Evolutionary conservation across 92 coral and sea anemone genomes (phyloP).

Genomic region (Umimayanthus chanpuru): DNA sequence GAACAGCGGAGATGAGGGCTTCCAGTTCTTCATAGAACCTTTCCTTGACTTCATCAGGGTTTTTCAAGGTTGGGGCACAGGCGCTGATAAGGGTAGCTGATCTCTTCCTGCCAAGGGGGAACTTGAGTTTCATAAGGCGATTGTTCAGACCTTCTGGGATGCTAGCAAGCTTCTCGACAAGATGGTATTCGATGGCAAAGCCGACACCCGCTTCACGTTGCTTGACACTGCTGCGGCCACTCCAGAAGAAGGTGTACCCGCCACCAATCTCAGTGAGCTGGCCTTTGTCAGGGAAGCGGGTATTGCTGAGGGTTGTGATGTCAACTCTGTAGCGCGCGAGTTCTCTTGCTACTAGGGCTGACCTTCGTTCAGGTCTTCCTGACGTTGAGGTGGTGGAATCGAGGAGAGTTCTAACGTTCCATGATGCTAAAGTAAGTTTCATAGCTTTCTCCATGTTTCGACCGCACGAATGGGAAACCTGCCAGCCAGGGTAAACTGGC

Average conservation of each 20-base stretch:
- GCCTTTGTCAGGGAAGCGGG: background rate
- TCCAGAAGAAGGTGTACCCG: conserved; percentile 25
- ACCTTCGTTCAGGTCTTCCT: too few relatives aligned
- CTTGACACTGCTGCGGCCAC: background rate
- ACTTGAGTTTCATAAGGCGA: background rate
- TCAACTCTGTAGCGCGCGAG: too few relatives aligned
- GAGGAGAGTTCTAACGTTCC: too few relatives aligned
- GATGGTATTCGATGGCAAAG: background rate
- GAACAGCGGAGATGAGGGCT: background rate
- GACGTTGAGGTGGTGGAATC: too few relatives aligned
- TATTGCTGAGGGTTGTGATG: background rate
- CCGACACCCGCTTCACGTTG: conserved; percentile 21
- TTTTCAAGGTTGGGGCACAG: background rate
- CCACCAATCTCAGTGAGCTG: background rate
- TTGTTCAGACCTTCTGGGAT: background rate
- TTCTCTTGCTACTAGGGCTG: too few relatives aligned
- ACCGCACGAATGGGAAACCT: too few relatives aligned
- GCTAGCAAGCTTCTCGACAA: background rate
- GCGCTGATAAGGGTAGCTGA: background rate
- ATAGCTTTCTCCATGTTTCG: too few relatives aligned
- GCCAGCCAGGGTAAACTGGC: too few relatives aligned
- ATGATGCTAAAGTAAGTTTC: too few relatives aligned
- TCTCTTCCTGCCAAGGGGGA: background rate
- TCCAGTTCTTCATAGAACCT: background rate
- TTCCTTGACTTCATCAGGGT: background rate